These are phyloP conservation scores for Drosophila sulfurigaster DNA, from an alignment of 1,140 invertebrate genomes.

Conservation along the genomic window DNA sequence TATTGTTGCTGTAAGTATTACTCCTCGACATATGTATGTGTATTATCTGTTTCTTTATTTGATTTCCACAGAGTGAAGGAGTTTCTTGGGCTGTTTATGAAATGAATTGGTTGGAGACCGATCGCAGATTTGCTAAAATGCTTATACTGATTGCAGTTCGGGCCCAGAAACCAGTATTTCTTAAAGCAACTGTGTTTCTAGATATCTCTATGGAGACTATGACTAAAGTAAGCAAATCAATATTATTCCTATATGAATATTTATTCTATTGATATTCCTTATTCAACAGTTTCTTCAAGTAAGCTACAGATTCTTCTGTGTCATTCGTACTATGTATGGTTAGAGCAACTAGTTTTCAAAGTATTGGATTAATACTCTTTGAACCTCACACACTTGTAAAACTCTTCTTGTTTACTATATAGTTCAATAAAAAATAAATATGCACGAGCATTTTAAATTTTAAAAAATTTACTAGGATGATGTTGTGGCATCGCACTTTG, in stretches of 20 bases:
- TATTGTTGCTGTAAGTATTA: conserved; percentile 12
- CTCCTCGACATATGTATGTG: background rate
- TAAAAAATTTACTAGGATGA: too few relatives aligned
- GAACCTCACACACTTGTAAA: too few relatives aligned
- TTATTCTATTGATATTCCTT: background rate
- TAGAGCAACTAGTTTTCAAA: background rate
- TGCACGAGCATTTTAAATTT: too few relatives aligned
- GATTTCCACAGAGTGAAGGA: conserved; percentile 3
- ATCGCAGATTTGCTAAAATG: conserved; percentile 24
- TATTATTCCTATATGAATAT: background rate
- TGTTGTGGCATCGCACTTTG: too few relatives aligned
- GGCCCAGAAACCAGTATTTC: conserved; percentile 23
- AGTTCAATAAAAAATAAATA: too few relatives aligned
- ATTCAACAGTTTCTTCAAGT: conserved; percentile 23
- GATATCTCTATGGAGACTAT: conserved; percentile 28
- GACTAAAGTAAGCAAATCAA: conserved; percentile 12
- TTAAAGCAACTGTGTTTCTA: conserved; percentile 26
- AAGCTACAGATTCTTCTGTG: conserved; percentile 29
- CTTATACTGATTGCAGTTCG: conserved; percentile 10
- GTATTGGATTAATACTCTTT: too few relatives aligned
- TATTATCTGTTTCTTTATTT: background rate
- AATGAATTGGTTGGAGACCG: conserved; percentile 19
- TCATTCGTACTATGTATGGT: conserved; percentile 24
- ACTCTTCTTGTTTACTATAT: too few relatives aligned
- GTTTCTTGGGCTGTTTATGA: conserved; percentile 23